Base-by-base conservation (phyloP, 2,113 vertebrate genomes). In the Thunnus maccoyii region DNA sequence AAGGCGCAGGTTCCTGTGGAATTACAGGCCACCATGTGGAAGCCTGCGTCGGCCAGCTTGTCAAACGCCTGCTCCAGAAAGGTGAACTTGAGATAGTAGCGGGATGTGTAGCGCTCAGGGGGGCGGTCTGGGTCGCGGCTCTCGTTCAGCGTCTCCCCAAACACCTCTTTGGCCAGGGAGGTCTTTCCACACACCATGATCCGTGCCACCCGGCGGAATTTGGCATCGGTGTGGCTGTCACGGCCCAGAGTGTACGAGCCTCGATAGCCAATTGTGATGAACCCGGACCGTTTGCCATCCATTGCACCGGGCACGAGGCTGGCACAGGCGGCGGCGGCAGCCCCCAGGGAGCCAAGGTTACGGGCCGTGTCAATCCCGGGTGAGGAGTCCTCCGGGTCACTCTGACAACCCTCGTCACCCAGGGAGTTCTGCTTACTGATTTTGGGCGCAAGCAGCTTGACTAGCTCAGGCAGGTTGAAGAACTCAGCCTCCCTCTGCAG, bases 151-250 rank as follows among this genome's bases (percentile, higher is more conserved):
- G 97, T 98, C 52, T 98, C 97, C 22, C 97, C 97, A 77, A 99
- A 99, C 56, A 99, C 97, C 92, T 99, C 97, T 89, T 98, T 98
- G 85, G 97, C 97, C 91, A 99, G 89, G 0, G 96, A 96, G 0
- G 96, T 98, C 93, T 99, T 99, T 60, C 97, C 97, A 0, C 97
- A 99, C 56, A 99, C 98, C 97, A 97, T 98, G 93, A 98, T 98
- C 81, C 97, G 91, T 0, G 97, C 97, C 91, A 99, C 97, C 44
- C 97, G 91, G 56, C 96, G 95, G 91, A 98, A 99, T 90, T 98
- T 99, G 93, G 97, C 96, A 3, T 99, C 98, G 0, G 97, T 96
- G 89, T 97, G 97, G 89, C 96, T 98, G 92, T 99, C 97, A 6
- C 97, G 95, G 72, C 97, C 96, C 77, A 98, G 87, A 0, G 97